phyloP scores from a whole-genome alignment of 1,140 invertebrate genomes.

The Cydia pomonella region DNA sequence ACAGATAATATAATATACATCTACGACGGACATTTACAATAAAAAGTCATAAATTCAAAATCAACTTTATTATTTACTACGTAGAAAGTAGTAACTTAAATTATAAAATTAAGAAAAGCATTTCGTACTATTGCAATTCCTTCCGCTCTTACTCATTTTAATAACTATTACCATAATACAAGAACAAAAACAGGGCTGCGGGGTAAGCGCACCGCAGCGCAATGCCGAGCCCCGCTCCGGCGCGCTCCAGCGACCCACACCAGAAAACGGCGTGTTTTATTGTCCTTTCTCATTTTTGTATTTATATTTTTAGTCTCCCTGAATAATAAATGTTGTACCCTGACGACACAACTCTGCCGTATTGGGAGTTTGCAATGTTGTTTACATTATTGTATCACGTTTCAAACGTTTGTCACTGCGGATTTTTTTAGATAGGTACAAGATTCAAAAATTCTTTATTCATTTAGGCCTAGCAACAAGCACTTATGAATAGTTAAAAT shows the following conservation, averaged over 20 bases:
- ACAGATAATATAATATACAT: too few species aligned
- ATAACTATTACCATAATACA: slow-evolving; percentile 13
- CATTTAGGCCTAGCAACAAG: too few species aligned
- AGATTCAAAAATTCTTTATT: too few species aligned
- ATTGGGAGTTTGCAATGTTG: background rate
- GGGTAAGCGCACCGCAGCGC: background rate
- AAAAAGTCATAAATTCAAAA: too few species aligned
- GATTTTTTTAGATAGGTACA: too few species aligned
- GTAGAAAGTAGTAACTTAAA: background rate
- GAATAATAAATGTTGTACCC: slow-evolving; percentile 23
- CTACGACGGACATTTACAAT: too few species aligned
- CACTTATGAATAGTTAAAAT: too few species aligned
- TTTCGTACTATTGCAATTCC: background rate
- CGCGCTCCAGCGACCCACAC: slow-evolving; percentile 20
- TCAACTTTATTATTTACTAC: too few species aligned
- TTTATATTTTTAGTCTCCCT: slow-evolving; percentile 27
- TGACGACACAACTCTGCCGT: background rate
- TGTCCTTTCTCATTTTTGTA: slow-evolving; percentile 25
- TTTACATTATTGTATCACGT: slow-evolving; percentile 5
- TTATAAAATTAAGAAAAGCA: background rate
- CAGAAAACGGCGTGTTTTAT: slow-evolving; percentile 31
- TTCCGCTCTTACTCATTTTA: background rate
- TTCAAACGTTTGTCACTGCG: background rate
- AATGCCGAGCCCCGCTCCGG: slow-evolving; percentile 12
- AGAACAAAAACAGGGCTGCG: background rate